Base-by-base conservation (phyloP, 2,888 invertebrate species). In the Gari tellinella region DNA sequence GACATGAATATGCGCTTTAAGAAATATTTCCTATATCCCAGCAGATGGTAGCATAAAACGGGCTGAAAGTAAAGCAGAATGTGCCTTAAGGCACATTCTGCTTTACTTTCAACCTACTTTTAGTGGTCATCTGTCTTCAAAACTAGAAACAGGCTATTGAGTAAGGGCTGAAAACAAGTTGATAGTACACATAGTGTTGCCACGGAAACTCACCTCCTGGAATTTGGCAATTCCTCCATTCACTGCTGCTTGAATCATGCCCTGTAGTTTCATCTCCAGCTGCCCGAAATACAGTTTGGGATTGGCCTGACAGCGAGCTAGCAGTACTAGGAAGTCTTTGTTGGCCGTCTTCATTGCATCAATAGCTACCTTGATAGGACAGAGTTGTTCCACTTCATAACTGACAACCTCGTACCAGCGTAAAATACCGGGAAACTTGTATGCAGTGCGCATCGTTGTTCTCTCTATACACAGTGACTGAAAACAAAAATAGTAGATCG, bases 381-480 rank as follows among this genome's bases (percentile, higher is more conserved):
- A 95, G 65, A 97, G 94, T 89, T 96, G 95, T 89, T 96, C 95
- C 0, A 95, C 94, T 57, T 95, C 94, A 94, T 94, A 51, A 94
- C 74, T 95, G 21, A 95, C 94, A 0, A 98, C 97, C 57, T 91
- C 90, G 61, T 89, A 90, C 90, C 90, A 91, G 5, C 89, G 84
- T 40, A 90, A 79, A 26, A 91, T 89, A n/a, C 90, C 90, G 0
- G 91, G 91, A 37, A 91, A 82, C 31, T 85, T 86, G 66, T 85
- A 82, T 14, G 73, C 68, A 1, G 88, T 90, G 55, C 80, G 83
- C 80, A 91, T 70, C 12, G 84, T 83, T n/a, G 85, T 85, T 49
- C 90, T 61, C 65, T 91, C 91, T 46, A 90, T 76, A 75, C 89
- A 89, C 61, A 91, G 77, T 21, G 88, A 89, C 91, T 91, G 82